These are phyloP conservation scores for Macropis europaea DNA, from an alignment of 2,888 invertebrate species.

Conservation along the genomic window DNA sequence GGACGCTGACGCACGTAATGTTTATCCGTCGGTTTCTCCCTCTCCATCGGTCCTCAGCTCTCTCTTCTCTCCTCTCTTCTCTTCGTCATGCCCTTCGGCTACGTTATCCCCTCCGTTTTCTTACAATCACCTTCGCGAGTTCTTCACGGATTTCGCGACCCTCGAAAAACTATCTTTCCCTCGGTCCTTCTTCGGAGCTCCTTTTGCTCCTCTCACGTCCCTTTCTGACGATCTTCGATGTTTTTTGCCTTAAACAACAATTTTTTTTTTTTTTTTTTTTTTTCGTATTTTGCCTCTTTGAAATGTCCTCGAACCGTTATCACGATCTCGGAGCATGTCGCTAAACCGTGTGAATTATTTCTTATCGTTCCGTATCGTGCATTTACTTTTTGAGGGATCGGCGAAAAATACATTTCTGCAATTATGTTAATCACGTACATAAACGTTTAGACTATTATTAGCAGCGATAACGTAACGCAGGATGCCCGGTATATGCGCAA, in stretches of 20 bases:
- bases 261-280: too few species aligned
- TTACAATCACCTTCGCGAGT: constrained; percentile 42
- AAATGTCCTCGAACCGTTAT: too few species aligned
- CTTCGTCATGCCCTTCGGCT: constrained; percentile 9
- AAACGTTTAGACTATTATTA: neutral
- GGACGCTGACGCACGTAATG: constrained; percentile 64
- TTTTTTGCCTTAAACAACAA: too few species aligned
- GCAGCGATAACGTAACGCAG: neutral
- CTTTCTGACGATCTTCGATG: too few species aligned
- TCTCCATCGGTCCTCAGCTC: constrained; percentile 28
- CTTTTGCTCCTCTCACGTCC: too few species aligned
- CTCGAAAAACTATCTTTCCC: neutral
- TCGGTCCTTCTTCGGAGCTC: neutral
- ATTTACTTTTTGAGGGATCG: too few species aligned
- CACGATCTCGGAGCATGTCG: too few species aligned
- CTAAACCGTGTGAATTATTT: too few species aligned
- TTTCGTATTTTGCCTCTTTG: too few species aligned
- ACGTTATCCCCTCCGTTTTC: constrained; percentile 24
- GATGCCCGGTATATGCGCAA: neutral
- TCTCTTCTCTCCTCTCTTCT: constrained; percentile 22
- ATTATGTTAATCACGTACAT: neutral
- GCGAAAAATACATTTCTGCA: too few species aligned
- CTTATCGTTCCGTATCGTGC: too few species aligned
- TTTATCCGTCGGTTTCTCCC: constrained; percentile 65
- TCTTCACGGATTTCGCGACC: constrained; percentile 27